A percentile compares a stretch with the other conserved stretches of the same genome.
Evolutionary conservation across 2,113 vertebrate species (phyloP).

Genomic region (Labrus mixtus): DNA sequence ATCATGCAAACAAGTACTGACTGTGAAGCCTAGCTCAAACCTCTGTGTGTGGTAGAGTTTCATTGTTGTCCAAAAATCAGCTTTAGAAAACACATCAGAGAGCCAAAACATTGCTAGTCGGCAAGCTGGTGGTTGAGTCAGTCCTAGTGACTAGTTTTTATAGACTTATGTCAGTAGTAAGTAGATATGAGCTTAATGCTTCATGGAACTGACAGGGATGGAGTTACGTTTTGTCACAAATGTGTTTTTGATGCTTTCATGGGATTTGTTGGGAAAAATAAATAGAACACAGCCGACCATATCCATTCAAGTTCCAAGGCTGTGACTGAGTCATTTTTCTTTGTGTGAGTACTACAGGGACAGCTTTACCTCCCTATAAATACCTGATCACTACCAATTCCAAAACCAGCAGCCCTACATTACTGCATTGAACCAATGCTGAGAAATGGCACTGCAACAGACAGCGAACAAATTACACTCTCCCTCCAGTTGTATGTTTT

Average conservation of each 20-base stretch:
- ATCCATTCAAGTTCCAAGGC: not conserved
- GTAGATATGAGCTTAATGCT: not conserved
- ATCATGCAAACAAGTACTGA: not conserved
- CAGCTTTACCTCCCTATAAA: constrained; percentile 30
- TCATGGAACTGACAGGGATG: not conserved
- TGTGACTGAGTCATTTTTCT: constrained; percentile 20
- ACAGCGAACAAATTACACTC: constrained; percentile 59
- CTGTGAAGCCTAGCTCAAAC: not conserved
- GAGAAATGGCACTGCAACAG: constrained; percentile 24
- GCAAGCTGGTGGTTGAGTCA: not conserved
- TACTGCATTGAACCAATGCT: not conserved
- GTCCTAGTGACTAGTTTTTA: not conserved
- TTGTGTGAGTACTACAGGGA: not conserved
- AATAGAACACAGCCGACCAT: not conserved
- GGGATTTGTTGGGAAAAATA: not conserved
- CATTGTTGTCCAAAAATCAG: not conserved
- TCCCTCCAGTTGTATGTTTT: constrained; percentile 43
- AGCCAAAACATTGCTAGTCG: not conserved
- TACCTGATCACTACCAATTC: constrained; percentile 43
- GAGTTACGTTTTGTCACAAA: not conserved
- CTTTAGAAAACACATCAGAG: not conserved
- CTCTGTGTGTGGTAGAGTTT: not conserved
- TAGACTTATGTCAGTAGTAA: too few species aligned
- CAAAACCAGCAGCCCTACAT: constrained; percentile 22
- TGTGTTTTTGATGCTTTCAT: not conserved